Conservation (phyloP, 2,797 vertebrate genomes). For the Margarornis squamiger region DNA sequence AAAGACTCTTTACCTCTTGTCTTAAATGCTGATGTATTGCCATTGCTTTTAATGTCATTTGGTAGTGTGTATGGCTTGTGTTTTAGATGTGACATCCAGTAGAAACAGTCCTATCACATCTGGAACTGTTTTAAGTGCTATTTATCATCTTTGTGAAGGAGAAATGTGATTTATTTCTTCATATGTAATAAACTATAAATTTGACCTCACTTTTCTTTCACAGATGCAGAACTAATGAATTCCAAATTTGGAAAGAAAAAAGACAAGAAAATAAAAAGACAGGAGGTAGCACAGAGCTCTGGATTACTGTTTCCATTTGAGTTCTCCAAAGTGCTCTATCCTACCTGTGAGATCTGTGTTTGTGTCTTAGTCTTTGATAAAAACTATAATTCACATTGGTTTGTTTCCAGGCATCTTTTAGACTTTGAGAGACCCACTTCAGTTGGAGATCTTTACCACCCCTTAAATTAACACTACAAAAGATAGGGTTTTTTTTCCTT, state of each 20-base stretch:
- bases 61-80: background rate
- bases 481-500: background rate
- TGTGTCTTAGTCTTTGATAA: background rate
- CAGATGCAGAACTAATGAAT: background rate
- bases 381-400: background rate
- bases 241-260: background rate
- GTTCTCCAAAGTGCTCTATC: background rate
- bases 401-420: background rate
- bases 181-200: background rate
- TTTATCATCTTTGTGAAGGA: conserved; percentile 1
- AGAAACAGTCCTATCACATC: background rate
- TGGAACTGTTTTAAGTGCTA: conserved; percentile 13
- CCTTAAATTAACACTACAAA: background rate
- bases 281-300: background rate
- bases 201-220: background rate
- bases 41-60: background rate
- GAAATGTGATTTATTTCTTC: background rate
- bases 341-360: background rate
- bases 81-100: background rate
- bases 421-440: background rate
- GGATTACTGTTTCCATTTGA: background rate
- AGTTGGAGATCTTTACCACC: background rate
- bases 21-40: conserved; percentile 1
- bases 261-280: background rate
- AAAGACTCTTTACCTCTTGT: background rate